Evolutionary conservation across 1,140 invertebrate genomes (phyloP), one percentile per base, ranked within the genome.

Genomic region (Maniola jurtina): DNA sequence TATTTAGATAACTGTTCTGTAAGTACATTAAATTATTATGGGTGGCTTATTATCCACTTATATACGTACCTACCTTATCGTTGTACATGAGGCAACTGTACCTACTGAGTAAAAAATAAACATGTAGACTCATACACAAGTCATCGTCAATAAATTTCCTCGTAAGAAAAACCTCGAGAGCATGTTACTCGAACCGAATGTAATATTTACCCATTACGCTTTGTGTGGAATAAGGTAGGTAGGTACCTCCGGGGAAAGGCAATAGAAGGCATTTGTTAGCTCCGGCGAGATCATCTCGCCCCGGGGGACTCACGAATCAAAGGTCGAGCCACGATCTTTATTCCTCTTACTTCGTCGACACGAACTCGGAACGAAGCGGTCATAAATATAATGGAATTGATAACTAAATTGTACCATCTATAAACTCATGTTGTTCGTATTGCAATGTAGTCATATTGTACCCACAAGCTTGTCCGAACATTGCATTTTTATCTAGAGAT

Each of bases 311-410:
- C 64, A 68, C 70, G 62, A 78, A 75, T 72, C 69, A 79, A 77
- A 77, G 69, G 69, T 66, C 61, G 64, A 71, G 67, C 70, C 77
- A 74, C 70, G 79, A 83, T 78, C 76, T 79, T 71, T 80, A 76
- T 75, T 71, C 70, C 71, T 75, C 62, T 68, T 60, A 64, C 55
- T 68, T 59, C 52, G 64, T 57, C 66, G 66, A 68, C 66, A 68
- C 57, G 61, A 68, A 60, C 59, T 67, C 34, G 59, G 59, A 61
- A 58, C 59, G 59, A 57, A 45, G 50, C 33, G 54, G 45, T 48
- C 59, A 42, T 64, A 68, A 68, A 68, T 64, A 59, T 68, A 68
- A 63, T 68, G 35, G 36, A 68, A 64, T 68, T 60, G 61, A 68
- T 63, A 68, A 64, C 48, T 68, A 60, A 52, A 57, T 61, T 67